These are phyloP conservation scores for Clangula hyemalis DNA, from an alignment of 2,797 vertebrate species.

Conservation along the genomic window DNA sequence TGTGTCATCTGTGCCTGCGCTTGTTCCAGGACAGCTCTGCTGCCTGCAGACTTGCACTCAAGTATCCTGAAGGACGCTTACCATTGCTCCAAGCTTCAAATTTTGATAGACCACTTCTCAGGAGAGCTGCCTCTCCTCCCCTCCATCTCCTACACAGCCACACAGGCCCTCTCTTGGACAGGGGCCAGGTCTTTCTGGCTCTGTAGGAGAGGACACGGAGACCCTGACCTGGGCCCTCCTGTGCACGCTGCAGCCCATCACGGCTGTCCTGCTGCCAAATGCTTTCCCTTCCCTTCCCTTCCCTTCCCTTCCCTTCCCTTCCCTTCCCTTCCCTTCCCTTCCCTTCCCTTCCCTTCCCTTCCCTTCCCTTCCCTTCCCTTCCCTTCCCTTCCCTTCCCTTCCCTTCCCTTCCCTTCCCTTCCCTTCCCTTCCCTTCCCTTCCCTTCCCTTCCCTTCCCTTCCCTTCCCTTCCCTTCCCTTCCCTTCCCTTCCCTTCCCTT, in stretches of 20 bases:
- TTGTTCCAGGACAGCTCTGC: neutral
- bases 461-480: no score
- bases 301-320: no score
- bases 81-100: neutral
- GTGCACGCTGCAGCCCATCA: accelerated
- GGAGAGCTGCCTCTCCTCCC: neutral
- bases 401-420: neutral
- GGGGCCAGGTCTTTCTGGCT: neutral
- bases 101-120: neutral
- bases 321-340: no score
- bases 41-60: neutral
- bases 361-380: neutral
- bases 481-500: neutral
- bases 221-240: neutral
- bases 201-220: accelerated
- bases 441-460: no score
- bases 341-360: neutral
- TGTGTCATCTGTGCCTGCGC: accelerated
- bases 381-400: neutral
- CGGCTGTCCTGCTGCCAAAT: accelerated
- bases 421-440: neutral
- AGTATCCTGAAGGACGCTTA: neutral
- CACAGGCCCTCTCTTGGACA: neutral
- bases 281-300: neutral
- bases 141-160: neutral